Base-by-base conservation (phyloP, 2,888 invertebrate species). In the Hololepta plana region DNA sequence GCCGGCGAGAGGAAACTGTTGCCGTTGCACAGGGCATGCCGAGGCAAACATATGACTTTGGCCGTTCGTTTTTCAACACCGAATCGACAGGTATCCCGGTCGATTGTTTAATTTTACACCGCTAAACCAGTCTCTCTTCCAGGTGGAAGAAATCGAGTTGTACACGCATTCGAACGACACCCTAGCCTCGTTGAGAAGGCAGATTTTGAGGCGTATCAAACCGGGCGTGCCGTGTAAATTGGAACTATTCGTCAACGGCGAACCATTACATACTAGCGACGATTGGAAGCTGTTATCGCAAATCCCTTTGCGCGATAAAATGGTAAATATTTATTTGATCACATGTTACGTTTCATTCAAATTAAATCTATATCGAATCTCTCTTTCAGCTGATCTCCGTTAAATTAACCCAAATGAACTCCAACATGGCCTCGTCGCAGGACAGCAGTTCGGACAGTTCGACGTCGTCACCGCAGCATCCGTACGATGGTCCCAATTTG, bases 391-490 rank as follows among this genome's bases (percentile, higher is more conserved):
- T 73, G 32, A 59, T 84, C 35, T 75, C 75, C 20, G 82, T 75
- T 2, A 84, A 84, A 53, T 53, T 82, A 26, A 72, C 72, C 34
- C 80, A 76, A 43, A 64, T 72, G 19, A 71, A 70, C 43, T 62
- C 68, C 9, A 73, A 73, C 31, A 58, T 73, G 49, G 70, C 72
- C 12, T 79, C 80, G 42, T 81, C 81, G 30, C 84, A 84, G 28
- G 95, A 93, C 48, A 87, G 88, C 26, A 88, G 87, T 45, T 88
- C 88, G 30, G 93, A 93, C 51, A 90, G 90, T 38, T 90, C 90
- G 29, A 82, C 87, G 3, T 84, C 87, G 3, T 90, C 90, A 1
- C 90, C 90, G 2, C 87, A 85, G 36, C 69, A 82, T 46, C 74
- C 79, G 1, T 81, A 79, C 40, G 80, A 81, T 49, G 72, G 75